Evolutionary conservation across 2,797 vertebrate species (phyloP), one percentile per base, ranked within the genome.

Genomic region (Sebastes aleutianus): DNA sequence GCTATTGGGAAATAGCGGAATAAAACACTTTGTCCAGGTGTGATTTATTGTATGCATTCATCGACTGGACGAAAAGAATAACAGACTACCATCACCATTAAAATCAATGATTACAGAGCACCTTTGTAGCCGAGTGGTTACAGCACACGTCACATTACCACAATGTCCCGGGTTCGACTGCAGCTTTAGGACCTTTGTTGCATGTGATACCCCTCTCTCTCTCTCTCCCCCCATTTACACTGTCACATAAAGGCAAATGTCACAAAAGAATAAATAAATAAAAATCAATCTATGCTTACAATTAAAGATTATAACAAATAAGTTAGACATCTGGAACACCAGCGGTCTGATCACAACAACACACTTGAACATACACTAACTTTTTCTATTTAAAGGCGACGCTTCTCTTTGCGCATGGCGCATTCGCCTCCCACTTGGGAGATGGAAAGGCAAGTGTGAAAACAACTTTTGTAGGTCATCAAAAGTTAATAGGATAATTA

Each of bases 401-500:
- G 10, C 61, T 29, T 61, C 65, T 86, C 77, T 85, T 76, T 75
- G 68, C 62, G 71, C 20, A 53, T 36, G 36, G 26, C n/a, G 29
- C 68, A 36, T 82, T 78, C 5, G 18, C 78, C 50, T 83, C 82
- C 79, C 88, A 76, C 79, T 53, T 76, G 85, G 86, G 85, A 85
- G 78, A 71, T 24, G 47, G 63, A 66, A 83, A 87, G 78, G 57
- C 56, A 75, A 71, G 75, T 61, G 66, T 67, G 65, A 90, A 88
- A 91, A 89, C 70, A 92, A 95, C 90, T 93, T 94, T 93, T 93
- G 86, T 86, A 90, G 91, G 88, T 90, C 90, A 93, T 94, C 89
- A 94, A 92, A 94, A 91, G 89, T 94, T 94, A 95, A 92, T 93
- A 87, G 87, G 83, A 92, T 95, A 93, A 95, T 95, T 93, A 93